Base-by-base conservation (phyloP, 2,888 invertebrate genomes). In the Amorpha juglandis region DNA sequence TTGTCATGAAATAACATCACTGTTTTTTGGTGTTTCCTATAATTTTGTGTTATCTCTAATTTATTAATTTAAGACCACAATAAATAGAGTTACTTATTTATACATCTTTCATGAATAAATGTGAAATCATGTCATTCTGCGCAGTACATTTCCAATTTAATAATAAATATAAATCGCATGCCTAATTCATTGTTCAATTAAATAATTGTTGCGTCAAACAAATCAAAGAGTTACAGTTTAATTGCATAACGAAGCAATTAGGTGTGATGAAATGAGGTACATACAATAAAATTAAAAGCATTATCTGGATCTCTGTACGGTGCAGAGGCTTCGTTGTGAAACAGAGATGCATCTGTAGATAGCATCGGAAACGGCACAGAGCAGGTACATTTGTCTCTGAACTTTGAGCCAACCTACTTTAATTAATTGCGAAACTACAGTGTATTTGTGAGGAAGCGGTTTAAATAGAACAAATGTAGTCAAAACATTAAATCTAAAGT, bases 341-440 rank as follows among this genome's bases (percentile, higher is more conserved):
- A 88, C 86, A 81, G 82, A 82, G 84, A 86, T 84, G 80, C 81
- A 82, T 74, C 71, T 51, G 64, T 67, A 79, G 86, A 86, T 87
- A 74, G 72, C 77, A 82, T 85, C 81, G 74, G 50, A 33, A 70
- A 69, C 63, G 48, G 47, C 45, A 12, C 47, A 55, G 55, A 66
- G 48, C 67, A 68, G 50, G 64, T 52, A 67, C 65, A 38, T 51
- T 27, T 52, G 11, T 65, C 47, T 65, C 53, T 68, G 35, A 66
- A 63, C 68, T 64, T 67, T 69, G 70, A 65, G 27, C 11, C 53
- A 50, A 62, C 16, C 19, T 16, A 9, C 38, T 27, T 67, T 52
- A 63, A 66, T 48, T 33, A 63, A 62, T 65, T 62, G 11, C 51
- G 21, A 42, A 38, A 58, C 16, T 45, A 45, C 45, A 9, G 19